A percentile compares a stretch with the other conserved stretches of the same genome.
Conservation (phyloP, 2,113 vertebrate genomes). For the crab-eating macaque (Macaca fascicularis) region T2T-MFA8v1.1 NC_088375.1:107402501-107403000, state of each 20-base stretch:
- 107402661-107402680: conserved; percentile 99
- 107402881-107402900: neutral
- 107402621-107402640: conserved; percentile 98
- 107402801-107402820: neutral
- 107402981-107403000: neutral
- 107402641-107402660: conserved; percentile 98
- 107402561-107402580: fast-evolving
- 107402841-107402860: neutral
- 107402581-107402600: neutral
- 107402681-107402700: conserved; percentile 98
- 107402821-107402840: neutral
- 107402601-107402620: fast-evolving
- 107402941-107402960: too few relatives aligned
- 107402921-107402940: neutral
- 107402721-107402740: neutral
- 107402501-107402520: fast-evolving
- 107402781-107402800: neutral
- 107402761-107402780: neutral
- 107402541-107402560: neutral
- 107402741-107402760: neutral
- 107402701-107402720: conserved; percentile 79
- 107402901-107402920: neutral
- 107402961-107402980: neutral
- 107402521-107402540: neutral
- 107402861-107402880: neutral